Evolutionary conservation across 2,797 vertebrate species (phyloP).

Genomic region (Gallinago solitaria): DNA sequence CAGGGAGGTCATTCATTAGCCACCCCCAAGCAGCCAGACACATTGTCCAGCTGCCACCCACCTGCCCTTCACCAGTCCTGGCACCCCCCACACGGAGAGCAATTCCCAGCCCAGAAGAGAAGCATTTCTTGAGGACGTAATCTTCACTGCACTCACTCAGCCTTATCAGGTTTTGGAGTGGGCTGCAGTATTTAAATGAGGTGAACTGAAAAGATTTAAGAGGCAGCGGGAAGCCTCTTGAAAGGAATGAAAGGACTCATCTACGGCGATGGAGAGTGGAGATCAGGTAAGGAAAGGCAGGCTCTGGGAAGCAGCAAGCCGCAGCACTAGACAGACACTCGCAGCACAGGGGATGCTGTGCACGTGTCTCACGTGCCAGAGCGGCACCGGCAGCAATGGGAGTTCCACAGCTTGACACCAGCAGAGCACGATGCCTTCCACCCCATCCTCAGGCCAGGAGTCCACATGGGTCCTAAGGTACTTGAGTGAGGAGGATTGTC

Average conservation of each 20-base stretch:
- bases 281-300: not conserved
- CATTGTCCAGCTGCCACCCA: not conserved
- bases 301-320: not conserved
- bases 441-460: not conserved
- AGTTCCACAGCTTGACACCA: rapidly evolving
- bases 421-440: rapidly evolving
- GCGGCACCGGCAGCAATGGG: rapidly evolving
- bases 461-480: not conserved
- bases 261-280: not conserved
- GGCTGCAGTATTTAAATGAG: not conserved
- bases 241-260: not conserved
- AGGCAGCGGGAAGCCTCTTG: not conserved
- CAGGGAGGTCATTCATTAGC: not conserved
- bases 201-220: not conserved
- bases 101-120: rapidly evolving
- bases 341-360: not conserved
- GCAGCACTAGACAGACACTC: rapidly evolving
- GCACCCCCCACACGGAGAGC: rapidly evolving
- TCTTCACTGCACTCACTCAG: not conserved
- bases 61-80: not conserved
- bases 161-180: not conserved
- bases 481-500: not conserved
- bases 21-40: too few relatives aligned
- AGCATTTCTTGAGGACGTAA: not conserved
- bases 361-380: rapidly evolving